Evolutionary conservation across 2,113 vertebrate genomes (phyloP).

Genomic region (Noctilio leporinus): DNA sequence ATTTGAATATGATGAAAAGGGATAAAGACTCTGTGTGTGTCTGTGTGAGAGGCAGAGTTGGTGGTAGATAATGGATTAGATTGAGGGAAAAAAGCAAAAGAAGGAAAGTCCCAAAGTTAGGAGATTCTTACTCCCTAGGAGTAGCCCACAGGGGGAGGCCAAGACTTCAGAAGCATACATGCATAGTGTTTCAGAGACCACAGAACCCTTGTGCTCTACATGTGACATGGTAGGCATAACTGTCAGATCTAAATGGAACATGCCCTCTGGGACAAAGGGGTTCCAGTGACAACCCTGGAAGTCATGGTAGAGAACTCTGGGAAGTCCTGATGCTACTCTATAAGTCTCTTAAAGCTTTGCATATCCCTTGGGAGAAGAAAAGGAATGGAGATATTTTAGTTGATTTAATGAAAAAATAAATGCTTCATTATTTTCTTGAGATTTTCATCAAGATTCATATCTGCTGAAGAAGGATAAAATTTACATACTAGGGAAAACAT

Average conservation of each 20-base stretch:
- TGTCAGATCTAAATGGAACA: neutral
- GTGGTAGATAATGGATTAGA: neutral
- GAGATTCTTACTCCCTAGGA: neutral
- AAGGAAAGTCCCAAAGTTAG: neutral
- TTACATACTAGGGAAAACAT: neutral
- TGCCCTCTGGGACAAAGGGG: neutral
- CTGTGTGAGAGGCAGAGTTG: neutral
- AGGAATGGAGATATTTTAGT: neutral
- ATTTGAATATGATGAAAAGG: neutral
- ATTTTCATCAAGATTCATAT: neutral
- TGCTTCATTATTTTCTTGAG: neutral
- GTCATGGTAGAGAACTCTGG: neutral
- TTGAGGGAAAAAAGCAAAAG: neutral
- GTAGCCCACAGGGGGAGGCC: neutral
- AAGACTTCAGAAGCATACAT: neutral
- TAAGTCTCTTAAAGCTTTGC: neutral
- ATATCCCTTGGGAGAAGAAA: neutral
- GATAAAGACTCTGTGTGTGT: neutral
- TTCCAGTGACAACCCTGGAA: neutral
- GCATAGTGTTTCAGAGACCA: neutral
- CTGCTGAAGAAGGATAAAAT: neutral
- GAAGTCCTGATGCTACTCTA: neutral
- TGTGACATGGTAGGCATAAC: neutral
- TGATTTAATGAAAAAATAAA: neutral
- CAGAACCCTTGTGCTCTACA: neutral